Conservation (phyloP, 1,140 invertebrate genomes). For the Diabrotica undecimpunctata region DNA sequence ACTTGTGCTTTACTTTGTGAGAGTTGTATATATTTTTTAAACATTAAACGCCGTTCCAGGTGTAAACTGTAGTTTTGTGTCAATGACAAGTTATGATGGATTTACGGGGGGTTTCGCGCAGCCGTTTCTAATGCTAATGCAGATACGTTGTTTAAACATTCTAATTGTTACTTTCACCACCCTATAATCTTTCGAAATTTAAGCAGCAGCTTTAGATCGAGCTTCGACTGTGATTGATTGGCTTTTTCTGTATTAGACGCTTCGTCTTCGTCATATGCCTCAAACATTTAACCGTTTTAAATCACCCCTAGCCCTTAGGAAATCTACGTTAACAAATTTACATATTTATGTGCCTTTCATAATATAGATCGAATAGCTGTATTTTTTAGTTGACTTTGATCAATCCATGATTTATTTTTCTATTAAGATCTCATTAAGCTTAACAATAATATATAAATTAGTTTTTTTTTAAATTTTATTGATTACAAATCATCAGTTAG, state of each 20-base stretch:
- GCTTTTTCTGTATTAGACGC: neutral
- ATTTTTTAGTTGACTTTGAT: constrained; percentile 9
- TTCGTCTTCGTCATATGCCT: constrained; percentile 20
- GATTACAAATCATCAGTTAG: no score
- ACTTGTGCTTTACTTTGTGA: no score
- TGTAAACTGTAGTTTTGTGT: constrained; percentile 18
- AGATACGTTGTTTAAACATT: constrained; percentile 21
- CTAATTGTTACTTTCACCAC: constrained; percentile 21
- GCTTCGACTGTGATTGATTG: constrained; percentile 18
- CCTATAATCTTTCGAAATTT: constrained; percentile 15
- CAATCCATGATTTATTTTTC: constrained; percentile 6
- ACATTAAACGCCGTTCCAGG: constrained; percentile 14
- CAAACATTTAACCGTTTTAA: constrained; percentile 11
- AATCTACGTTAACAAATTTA: constrained; percentile 7
- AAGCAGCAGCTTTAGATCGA: constrained; percentile 6
- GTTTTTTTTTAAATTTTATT: no score
- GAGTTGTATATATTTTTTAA: neutral
- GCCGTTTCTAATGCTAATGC: constrained; percentile 20
- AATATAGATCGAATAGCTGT: constrained; percentile 7
- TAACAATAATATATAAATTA: no score
- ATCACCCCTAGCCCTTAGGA: constrained; percentile 1
- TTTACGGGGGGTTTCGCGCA: neutral
- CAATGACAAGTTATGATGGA: constrained; percentile 22
- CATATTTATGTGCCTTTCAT: constrained; percentile 20
- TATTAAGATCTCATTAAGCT: no score